phyloP scores from a whole-genome alignment of 2,888 invertebrate genomes.

The Slavum lentiscoides region DNA sequence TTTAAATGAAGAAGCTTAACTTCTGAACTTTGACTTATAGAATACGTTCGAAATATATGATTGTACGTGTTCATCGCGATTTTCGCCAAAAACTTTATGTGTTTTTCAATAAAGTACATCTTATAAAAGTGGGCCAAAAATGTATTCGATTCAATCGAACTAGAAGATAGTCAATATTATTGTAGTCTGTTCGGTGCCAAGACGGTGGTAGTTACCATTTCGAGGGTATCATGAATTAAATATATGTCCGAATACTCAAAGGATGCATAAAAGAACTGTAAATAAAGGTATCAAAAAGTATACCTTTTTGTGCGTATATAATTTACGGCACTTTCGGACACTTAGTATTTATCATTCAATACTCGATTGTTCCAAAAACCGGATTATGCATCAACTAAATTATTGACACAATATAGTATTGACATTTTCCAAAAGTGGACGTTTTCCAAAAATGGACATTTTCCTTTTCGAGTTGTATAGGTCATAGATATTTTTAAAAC shows the following conservation, averaged over 20 bases:
- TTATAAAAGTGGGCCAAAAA: no score
- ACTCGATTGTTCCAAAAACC: not conserved
- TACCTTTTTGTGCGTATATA: not conserved
- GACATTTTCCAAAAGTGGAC: slow-evolving; percentile 1
- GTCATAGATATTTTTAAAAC: not conserved
- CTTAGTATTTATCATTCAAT: not conserved
- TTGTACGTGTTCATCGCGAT: no score
- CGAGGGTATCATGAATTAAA: not conserved
- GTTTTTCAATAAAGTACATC: no score
- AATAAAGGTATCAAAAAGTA: slow-evolving; percentile 13
- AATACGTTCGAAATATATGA: no score
- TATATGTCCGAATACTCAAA: not conserved
- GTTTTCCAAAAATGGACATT: not conserved
- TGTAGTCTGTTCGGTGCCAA: not conserved
- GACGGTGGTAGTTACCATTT: not conserved
- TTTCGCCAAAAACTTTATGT: no score
- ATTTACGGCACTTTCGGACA: not conserved
- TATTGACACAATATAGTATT: not conserved
- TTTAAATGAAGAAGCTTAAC: no score
- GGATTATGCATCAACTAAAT: not conserved
- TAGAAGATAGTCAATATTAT: not conserved
- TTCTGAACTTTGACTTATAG: no score
- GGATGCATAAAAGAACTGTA: not conserved
- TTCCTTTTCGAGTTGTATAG: not conserved
- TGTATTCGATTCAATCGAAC: not conserved